A percentile compares a stretch with the other conserved stretches of the same genome.
Evolutionary conservation across 2,113 vertebrate genomes (phyloP).

Genomic region (Chunga burmeisteri): DNA sequence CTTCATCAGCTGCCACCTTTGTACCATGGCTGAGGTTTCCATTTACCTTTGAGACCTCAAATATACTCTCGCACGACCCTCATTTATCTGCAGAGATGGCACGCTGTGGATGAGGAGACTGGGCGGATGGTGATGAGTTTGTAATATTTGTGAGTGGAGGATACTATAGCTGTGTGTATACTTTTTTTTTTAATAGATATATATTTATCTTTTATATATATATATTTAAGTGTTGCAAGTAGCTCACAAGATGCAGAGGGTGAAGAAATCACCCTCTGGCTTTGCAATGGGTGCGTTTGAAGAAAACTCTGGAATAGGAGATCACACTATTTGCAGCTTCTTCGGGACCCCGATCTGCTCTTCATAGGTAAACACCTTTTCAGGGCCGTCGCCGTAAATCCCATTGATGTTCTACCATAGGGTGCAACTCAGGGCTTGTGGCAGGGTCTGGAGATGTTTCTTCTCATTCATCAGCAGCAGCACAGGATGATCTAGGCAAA

Average conservation of each 20-base stretch:
- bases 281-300: neutral
- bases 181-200: no score
- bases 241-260: neutral
- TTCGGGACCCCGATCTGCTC: no score
- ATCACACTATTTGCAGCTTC: neutral
- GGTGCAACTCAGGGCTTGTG: neutral
- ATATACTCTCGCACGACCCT: neutral
- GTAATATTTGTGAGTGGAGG: neutral
- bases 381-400: no score
- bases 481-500: neutral
- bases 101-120: no score
- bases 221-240: no score
- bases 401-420: neutral
- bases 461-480: neutral
- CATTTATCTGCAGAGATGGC: neutral
- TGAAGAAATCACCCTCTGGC: neutral
- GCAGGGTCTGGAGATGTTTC: neutral
- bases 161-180: neutral
- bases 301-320: neutral
- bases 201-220: neutral
- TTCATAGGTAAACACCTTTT: neutral
- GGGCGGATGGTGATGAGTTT: neutral
- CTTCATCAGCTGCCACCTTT: neutral
- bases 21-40: neutral
- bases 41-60: neutral